Evolutionary conservation across 2,888 invertebrate species (phyloP), one percentile per base, ranked within the genome.

Genomic region (Parascotia fuliginaria): DNA sequence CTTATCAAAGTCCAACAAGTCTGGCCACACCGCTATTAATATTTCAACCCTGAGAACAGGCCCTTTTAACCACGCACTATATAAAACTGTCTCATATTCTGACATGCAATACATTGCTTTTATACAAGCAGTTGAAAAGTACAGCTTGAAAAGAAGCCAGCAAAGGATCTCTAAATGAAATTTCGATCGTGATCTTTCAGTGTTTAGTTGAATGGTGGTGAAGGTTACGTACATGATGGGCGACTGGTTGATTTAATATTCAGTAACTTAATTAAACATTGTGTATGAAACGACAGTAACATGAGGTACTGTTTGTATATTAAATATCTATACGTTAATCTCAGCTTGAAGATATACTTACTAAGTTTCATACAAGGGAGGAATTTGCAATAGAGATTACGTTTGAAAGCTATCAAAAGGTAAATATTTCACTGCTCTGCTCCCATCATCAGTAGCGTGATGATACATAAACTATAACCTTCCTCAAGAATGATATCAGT

Each of bases 1-100:
- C 63, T 74, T 74, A 68, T 76, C 72, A 75, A 66, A 71, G 65
- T 56, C 60, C 56, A 70, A 61, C n/a, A 55, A 38, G 49, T 14
- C 31, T 27, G 28, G 38, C 48, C 49, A 63, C 68, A 60, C 60
- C 69, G 62, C 68, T 60, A 66, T 75, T 72, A 74, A 77, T 73
- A 74, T 77, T 77, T 74, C 44, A 77, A 48, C 57, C 55, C 43
- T 13, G 55, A 55, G 57, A 69, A 63, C 62, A 65, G 58, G 64
- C 59, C 28, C 47, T 48, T 54, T 32, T 34, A 49, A 48, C 19
- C 14, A 19, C 50, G 55, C 51, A 46, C 53, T 47, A 50, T 31
- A 27, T 29, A 13, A 13, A 27, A 27, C 28, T 13, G 37, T 46
- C 9, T 6, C 5, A 33, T 28, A 16, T 11, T 2, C 5, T 14